Evolutionary conservation across 1,140 invertebrate genomes (phyloP).

Genomic region (Drosophila orena): DNA sequence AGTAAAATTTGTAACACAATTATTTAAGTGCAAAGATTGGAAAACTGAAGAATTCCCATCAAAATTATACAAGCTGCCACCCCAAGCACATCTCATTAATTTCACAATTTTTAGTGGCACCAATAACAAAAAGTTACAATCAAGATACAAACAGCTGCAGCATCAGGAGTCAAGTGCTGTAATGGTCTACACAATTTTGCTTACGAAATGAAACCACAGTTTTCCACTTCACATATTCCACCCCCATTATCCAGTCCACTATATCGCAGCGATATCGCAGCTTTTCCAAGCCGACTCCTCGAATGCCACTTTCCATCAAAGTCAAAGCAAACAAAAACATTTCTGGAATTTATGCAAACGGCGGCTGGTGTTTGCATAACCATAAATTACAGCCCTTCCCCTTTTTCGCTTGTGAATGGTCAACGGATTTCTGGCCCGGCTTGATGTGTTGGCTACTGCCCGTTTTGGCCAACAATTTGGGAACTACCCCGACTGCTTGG

Average conservation of each 20-base stretch:
- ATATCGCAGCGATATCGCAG: constrained; percentile 1
- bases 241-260: constrained; percentile 8
- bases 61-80: neutral
- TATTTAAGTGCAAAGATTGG: too few species aligned
- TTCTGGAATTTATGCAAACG: constrained; percentile 78
- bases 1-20: too few species aligned
- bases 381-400: constrained; percentile 61
- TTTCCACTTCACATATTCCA: constrained; percentile 46
- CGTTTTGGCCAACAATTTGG: neutral
- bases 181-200: constrained; percentile 15
- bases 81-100: neutral
- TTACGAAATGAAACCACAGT: constrained; percentile 19
- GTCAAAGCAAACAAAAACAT: constrained; percentile 75
- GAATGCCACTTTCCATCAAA: constrained; percentile 58
- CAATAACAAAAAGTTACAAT: neutral
- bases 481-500: constrained; percentile 4
- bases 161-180: constrained; percentile 23
- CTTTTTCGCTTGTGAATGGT: constrained; percentile 21
- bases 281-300: neutral
- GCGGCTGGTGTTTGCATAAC: constrained; percentile 54
- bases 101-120: neutral
- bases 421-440: constrained; percentile 34
- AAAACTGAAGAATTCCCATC: neutral
- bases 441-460: constrained; percentile 16
- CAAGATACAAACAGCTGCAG: constrained; percentile 20